Base-by-base conservation (phyloP, 2,113 vertebrate species). In the Ursus arctos region DNA sequence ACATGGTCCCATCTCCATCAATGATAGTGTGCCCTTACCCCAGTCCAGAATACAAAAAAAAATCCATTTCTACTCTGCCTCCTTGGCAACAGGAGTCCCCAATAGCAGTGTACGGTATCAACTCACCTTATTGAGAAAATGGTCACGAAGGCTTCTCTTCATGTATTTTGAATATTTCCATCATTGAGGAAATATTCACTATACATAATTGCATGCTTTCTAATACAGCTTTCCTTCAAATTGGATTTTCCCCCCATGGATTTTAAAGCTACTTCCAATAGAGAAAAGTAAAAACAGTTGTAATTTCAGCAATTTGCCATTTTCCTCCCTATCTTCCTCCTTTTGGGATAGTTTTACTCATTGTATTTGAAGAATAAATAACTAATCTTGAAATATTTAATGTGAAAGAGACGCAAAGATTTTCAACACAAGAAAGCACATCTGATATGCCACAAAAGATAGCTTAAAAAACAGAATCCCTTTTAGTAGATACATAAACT, bases 281-380 rank as follows among this genome's bases (percentile, higher is more conserved):
- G 59, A 95, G 87, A 97, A 97, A 98, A 97, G 95, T 95, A 96
- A 97, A 98, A 98, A 98, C 88, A 96, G 95, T 97, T 97, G 95
- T 96, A 91, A 98, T 97, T 97, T 97, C 91, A 98, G 86, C 85
- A 96, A 92, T 97, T 98, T 97, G 63, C 88, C 85, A 93, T 95
- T 98, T 97, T 88, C 74, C 33, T 96, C 91, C 96, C 88, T 81
- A 93, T 95, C 97, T 97, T 88, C 74, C 33, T 96, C 91, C 96
- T 93, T 97, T 94, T 94, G 92, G 95, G 85, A 92, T 95, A 98
- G 96, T 88, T 97, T 97, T 95, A 91, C 76, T 96, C 92, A 82
- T 86, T 92, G 53, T 91, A 93, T 96, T 97, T 97, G 88, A 98
- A 92, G 96, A 92, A 97, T 97, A 97, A 98, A 36, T 98, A 98